Evolutionary conservation across 2,797 vertebrate species (phyloP), one percentile per base, ranked within the genome.

Genomic region (Pangasius mekongensis): DNA sequence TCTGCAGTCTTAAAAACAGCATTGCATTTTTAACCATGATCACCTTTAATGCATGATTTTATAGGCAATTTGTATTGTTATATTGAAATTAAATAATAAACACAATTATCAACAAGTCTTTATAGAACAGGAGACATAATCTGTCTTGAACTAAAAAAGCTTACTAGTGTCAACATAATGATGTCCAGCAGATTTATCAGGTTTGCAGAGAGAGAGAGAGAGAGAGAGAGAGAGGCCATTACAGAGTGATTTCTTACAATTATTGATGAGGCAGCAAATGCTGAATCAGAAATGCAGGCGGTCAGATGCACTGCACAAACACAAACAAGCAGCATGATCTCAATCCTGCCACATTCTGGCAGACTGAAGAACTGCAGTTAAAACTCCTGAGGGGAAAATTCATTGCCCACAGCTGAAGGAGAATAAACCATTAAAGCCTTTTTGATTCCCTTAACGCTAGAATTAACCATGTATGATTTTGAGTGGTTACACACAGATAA

Each of bases 331-430:
- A 33, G 54, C 27, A 36, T 27, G 33, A 86, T 47, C 90, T 88
- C 84, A 89, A 88, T 39, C 86, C 82, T 89, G 89, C 84, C 85
- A 82, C 87, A 64, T 11, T 33, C 89, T 89, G 90, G 87, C 67
- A 85, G 11, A 77, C 58, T 77, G 20, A 69, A 69, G 85, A 77
- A 91, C 76, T 91, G 27, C 85, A 54, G 0, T 73, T 80, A 78
- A 14, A 49, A 58, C 47, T 83, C 22, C 3, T 83, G 52, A 43
- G 36, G 74, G 62, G 11, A 54, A 58, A 66, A 39, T 56, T 2
- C 9, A 39, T 27, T 52, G 56, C 36, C 56, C 30, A 76, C 30
- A 52, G 33, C 43, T 27, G 24, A 39, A 66, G 9, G 2, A 88
- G 69, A 67, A 56, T 67, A 66, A 87, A 88, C 49, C 64, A 47